Percentiles rank a stretch among this genome's conserved stretches.
phyloP scores from a whole-genome alignment of 2,113 vertebrate genomes.

The Cryptoleucopteryx plumbea region DNA sequence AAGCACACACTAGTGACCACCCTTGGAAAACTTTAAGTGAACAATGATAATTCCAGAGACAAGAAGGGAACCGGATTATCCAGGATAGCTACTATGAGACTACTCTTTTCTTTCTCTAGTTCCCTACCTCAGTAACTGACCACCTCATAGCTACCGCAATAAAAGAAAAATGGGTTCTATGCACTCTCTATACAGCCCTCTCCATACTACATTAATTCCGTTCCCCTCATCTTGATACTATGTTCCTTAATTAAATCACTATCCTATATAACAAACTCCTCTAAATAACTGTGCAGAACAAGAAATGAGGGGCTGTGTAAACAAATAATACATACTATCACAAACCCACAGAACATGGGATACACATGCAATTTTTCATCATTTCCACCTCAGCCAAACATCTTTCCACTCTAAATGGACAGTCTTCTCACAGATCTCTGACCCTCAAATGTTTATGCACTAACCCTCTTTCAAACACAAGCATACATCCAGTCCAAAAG shows the following conservation, averaged over 20 bases:
- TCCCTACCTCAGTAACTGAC: not conserved
- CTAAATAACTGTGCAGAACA: not conserved
- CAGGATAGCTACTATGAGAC: not conserved
- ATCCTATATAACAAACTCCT: not conserved
- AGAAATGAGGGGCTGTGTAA: not conserved
- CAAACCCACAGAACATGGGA: not conserved
- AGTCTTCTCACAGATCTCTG: not conserved
- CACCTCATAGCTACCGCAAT: not conserved
- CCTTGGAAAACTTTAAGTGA: not conserved
- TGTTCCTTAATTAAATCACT: not conserved
- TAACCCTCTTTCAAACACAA: not conserved
- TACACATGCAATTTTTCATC: not conserved
- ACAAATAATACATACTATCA: not conserved
- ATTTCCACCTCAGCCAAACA: not conserved
- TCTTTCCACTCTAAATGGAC: not conserved
- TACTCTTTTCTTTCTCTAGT: not conserved
- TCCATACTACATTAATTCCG: not conserved
- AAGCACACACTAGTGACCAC: not conserved
- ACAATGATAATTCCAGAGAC: not conserved
- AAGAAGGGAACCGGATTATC: not conserved
- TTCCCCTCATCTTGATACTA: not conserved
- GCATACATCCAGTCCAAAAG: not conserved
- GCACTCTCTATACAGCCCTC: not conserved
- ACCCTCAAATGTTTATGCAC: not conserved
- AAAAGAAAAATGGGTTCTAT: not conserved